Conservation (phyloP, 2,888 invertebrate species). For the Parasteatoda lunata region DNA sequence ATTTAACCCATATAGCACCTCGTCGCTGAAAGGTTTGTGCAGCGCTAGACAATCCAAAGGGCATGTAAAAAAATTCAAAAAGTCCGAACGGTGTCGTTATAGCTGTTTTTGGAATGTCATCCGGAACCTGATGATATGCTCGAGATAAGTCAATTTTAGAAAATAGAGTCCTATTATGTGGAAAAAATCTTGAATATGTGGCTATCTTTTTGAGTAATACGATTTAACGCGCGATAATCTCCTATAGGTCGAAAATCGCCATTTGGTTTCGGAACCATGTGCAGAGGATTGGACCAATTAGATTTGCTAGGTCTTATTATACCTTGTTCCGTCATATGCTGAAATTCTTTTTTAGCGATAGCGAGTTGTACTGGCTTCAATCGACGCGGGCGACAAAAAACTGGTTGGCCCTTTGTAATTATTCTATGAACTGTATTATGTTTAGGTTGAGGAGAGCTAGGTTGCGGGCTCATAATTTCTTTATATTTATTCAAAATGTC, state of each 20-base stretch:
- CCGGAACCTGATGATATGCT: background rate
- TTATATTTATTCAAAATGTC: too few relatives aligned
- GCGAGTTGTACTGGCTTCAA: background rate
- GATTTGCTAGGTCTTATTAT: background rate
- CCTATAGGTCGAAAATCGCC: background rate
- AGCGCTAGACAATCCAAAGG: too few relatives aligned
- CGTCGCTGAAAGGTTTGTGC: too few relatives aligned
- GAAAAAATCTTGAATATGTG: background rate
- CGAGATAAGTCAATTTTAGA: background rate
- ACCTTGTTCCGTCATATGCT: background rate
- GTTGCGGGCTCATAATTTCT: too few relatives aligned
- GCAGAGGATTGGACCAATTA: constrained; percentile 15
- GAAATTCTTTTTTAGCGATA: constrained; percentile 5
- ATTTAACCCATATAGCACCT: too few relatives aligned
- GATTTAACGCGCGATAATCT: constrained; percentile 2
- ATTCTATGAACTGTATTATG: too few relatives aligned
- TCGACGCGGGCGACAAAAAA: too few relatives aligned
- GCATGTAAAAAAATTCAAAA: too few relatives aligned
- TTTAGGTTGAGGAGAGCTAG: too few relatives aligned
- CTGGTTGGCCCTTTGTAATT: too few relatives aligned
- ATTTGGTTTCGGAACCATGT: constrained; percentile 5
- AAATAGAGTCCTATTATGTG: background rate
- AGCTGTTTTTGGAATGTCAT: too few relatives aligned
- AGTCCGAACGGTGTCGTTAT: too few relatives aligned
- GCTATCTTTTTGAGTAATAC: background rate